Evolutionary conservation across 1,140 invertebrate genomes (phyloP), one percentile per base, ranked within the genome.

Genomic region (Diuraphis noxia): DNA sequence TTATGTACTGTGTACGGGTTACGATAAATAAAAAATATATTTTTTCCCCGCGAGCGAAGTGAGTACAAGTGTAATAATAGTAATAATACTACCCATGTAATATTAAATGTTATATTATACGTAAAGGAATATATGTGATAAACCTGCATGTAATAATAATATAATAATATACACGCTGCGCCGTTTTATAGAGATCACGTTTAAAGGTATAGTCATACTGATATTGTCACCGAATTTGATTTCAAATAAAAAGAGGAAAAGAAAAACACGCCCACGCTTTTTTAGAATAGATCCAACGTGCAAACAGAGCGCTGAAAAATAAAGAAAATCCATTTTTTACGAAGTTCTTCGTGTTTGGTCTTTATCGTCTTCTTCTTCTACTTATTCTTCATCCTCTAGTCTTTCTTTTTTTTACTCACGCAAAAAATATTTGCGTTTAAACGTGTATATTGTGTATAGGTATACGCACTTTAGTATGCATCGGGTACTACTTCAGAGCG

Each of bases 281-380:
- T 85, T 85, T 49, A 43, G 38, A 34, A 79, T 23, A 79, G 34
- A 79, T 30, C 38, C 25, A 10, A 2, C 21, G 7, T 2, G 6
- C 30, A 1, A 43, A 85, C 43, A 36, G 30, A 72, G 4, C 30
- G 25, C 25, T 0, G 72, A 81, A 38, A 81, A 38, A 40, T 40
- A 82, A 82, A 82, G n/a, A 1, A 85, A 85, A 85, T 85, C 41
- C 84, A 85, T 85, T 85, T 85, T 85, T 85, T 43, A 85, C 34
- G 84, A 85, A 23, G 84, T n/a, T 49, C n/a, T 36, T 36, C 84
- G 17, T 17, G 56, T 63, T 63, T 30, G 4, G 56, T 63, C 10
- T n/a, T 52, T 23, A 4, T 21, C 34, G 6, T 34, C 13, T 21
- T n/a, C 19, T 79, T 36, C 72, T 36, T 17, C 19, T 49, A 6